Base-by-base conservation (phyloP, 1,140 invertebrate genomes). In the Pseudomyrmex concolor region DNA sequence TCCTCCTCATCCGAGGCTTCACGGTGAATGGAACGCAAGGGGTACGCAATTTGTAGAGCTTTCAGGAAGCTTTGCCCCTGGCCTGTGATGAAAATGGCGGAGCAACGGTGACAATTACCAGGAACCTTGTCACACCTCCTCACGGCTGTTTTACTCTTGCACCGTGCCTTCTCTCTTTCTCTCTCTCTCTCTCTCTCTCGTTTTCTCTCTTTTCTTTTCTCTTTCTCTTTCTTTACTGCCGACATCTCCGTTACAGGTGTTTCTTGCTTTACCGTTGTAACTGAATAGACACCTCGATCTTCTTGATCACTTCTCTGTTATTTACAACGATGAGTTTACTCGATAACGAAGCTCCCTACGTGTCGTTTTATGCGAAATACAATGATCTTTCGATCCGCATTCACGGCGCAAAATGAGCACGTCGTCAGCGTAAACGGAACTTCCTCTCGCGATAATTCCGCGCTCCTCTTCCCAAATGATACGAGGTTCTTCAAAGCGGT, bases 21-120 rank as follows among this genome's bases (percentile, higher is more conserved):
- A 84, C 76, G 74, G 72, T 64, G 77, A 86, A 85, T 71, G 83
- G 86, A 81, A 87, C 84, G 89, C 82, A 81, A 88, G 84, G 85
- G 87, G 88, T 84, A 89, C 90, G 91, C 90, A 93, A 93, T 93
- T 93, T 93, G 92, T 92, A 90, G 91, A 92, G 92, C 91, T 93
- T 92, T 88, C 89, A 88, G 85, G 73, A 64, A 83, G 89, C 90
- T 89, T 90, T 90, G 84, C 87, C 76, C 83, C 83, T 72, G 81
- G 76, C 82, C 80, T 83, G 78, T 86, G 86, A 84, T 84, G 85
- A 91, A 86, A 86, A 86, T 84, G 87, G 88, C 80, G 86, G 81
- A 85, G 85, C 89, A 85, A 77, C 89, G 81, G 85, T 86, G 89
- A 91, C 90, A 91, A 91, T 91, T 91, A 90, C 88, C 89, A 81